phyloP scores from a whole-genome alignment of 2,797 vertebrate species.

The Pseudomugil tenellus region DNA sequence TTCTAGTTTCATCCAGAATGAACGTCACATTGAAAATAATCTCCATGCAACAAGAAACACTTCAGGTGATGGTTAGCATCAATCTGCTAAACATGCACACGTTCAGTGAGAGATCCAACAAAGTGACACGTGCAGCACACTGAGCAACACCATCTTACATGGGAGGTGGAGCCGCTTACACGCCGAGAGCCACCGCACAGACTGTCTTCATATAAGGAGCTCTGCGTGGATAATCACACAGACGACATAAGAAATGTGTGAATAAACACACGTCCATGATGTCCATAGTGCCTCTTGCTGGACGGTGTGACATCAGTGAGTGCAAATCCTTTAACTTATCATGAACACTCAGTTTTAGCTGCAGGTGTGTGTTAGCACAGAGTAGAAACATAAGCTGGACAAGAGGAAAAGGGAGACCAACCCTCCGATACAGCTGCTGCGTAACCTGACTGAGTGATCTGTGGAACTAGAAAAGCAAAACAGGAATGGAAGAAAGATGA shows the following conservation, averaged over 20 bases:
- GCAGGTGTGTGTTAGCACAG: too few relatives aligned
- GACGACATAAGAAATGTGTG: neutral
- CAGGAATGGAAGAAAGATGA: too few relatives aligned
- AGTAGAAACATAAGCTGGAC: conserved; percentile 11
- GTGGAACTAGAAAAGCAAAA: too few relatives aligned
- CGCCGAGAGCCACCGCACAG: conserved; percentile 64
- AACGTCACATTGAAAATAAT: too few relatives aligned
- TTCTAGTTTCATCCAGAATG: neutral
- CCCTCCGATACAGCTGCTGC: conserved; percentile 53
- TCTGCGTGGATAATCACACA: conserved; percentile 46
- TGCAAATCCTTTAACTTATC: too few relatives aligned
- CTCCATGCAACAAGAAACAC: neutral
- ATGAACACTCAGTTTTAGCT: too few relatives aligned
- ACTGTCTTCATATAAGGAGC: conserved; percentile 72
- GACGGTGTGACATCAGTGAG: too few relatives aligned
- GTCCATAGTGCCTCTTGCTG: too few relatives aligned
- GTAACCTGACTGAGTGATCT: conserved; percentile 31
- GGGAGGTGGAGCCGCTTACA: conserved; percentile 42
- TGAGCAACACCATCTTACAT: conserved; percentile 64
- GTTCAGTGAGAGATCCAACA: too few relatives aligned
- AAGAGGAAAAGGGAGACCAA: conserved; percentile 21
- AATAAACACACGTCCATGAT: too few relatives aligned
- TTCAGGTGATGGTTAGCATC: too few relatives aligned
- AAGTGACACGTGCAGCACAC: neutral
- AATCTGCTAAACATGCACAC: too few relatives aligned